A percentile compares a stretch with the other conserved stretches of the same genome.
phyloP scores from a whole-genome alignment of 1,140 invertebrate species.

The Psilanteris sp. region DNA sequence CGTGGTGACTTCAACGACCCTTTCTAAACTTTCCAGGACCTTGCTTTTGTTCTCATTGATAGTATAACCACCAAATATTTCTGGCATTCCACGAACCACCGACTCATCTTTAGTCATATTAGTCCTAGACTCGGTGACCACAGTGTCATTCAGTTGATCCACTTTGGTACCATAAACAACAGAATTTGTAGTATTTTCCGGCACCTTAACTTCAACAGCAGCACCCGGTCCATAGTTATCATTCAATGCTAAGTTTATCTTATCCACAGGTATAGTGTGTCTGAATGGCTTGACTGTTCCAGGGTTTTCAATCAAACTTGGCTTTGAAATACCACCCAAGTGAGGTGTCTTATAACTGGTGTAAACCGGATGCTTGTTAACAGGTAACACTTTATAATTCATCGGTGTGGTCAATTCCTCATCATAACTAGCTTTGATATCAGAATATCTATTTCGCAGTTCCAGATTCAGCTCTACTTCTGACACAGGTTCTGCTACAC shows the following conservation, averaged over 20 bases:
- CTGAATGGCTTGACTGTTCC: constrained; percentile 76
- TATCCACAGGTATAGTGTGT: constrained; percentile 85
- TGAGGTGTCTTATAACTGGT: constrained; percentile 85
- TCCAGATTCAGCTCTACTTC: constrained; percentile 73
- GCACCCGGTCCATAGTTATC: constrained; percentile 6
- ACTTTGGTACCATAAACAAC: no score
- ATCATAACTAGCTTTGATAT: constrained; percentile 48
- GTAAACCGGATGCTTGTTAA: constrained; percentile 79
- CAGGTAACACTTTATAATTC: constrained; percentile 45
- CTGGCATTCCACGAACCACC: constrained; percentile 44
- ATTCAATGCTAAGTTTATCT: constrained; percentile 79
- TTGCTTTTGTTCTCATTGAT: constrained; percentile 19
- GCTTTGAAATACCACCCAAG: constrained; percentile 72
- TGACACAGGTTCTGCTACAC: constrained; percentile 72
- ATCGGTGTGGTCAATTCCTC: constrained; percentile 38
- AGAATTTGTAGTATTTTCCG: no score
- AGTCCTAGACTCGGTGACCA: background rate
- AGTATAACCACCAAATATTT: constrained; percentile 4
- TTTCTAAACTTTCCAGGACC: constrained; percentile 45
- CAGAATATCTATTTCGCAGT: constrained; percentile 68
- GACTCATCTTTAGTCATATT: constrained; percentile 30
- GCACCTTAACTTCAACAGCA: no score
- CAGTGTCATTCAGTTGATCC: no score
- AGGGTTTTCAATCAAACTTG: constrained; percentile 71
- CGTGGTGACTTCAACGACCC: constrained; percentile 65